A percentile compares a stretch with the other conserved stretches of the same genome.
These are phyloP conservation scores for Ariopsis seemanni DNA, from an alignment of 2,113 vertebrate genomes.

Conservation along the genomic window DNA sequence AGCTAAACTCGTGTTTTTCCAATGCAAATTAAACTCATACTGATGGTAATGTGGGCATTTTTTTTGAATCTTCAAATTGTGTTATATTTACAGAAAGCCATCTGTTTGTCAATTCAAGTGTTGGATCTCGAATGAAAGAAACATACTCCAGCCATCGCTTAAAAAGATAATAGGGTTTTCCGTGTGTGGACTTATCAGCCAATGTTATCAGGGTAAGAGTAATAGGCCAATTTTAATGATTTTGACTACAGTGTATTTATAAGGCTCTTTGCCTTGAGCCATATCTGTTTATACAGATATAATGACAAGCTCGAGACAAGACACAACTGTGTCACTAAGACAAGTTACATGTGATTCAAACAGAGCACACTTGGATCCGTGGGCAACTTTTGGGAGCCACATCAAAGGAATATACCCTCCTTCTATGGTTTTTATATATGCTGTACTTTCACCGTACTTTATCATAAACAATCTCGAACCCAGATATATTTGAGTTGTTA, in stretches of 20 bases:
- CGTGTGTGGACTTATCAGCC: neutral
- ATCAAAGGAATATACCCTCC: neutral
- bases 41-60: neutral
- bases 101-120: constrained; percentile 10
- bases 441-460: neutral
- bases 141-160: neutral
- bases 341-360: constrained; percentile 39
- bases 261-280: constrained; percentile 7
- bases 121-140: neutral
- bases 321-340: constrained; percentile 32
- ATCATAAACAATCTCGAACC: neutral
- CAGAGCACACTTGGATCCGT: neutral
- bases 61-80: neutral
- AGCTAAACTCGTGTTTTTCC: neutral
- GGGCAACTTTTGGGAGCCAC: neutral
- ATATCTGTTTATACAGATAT: constrained; percentile 27
- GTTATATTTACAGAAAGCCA: constrained; percentile 12
- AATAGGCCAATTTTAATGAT: constrained; percentile 3
- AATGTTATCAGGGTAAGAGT: neutral
- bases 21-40: neutral
- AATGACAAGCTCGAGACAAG: constrained; percentile 27
- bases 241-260: constrained; percentile 25
- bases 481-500: neutral
- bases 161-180: neutral
- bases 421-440: neutral